These are phyloP conservation scores for Pilophorus perplexus DNA, from an alignment of 2,888 invertebrate species.

Conservation along the genomic window DNA sequence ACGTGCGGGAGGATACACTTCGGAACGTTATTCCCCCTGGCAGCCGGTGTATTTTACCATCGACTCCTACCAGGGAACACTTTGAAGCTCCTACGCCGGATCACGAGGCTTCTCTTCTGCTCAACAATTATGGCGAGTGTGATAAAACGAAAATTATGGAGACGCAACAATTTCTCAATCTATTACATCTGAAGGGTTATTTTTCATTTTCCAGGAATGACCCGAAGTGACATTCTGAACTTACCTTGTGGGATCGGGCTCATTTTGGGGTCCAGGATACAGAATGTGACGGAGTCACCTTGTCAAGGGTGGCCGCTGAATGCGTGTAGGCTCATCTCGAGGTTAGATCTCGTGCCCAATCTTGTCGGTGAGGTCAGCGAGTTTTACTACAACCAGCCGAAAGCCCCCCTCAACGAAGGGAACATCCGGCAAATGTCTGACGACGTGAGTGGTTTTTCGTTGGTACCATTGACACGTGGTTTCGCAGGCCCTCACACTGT, in stretches of 20 bases:
- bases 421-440: not conserved
- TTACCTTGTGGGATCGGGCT: slow-evolving; percentile 70
- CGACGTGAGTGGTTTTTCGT: not conserved
- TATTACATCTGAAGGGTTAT: too few species aligned
- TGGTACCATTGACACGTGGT: too few species aligned
- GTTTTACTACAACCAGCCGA: slow-evolving; percentile 32
- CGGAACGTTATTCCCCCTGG: slow-evolving; percentile 52
- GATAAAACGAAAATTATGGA: too few species aligned
- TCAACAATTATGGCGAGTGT: slow-evolving; percentile 58
- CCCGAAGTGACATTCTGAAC: slow-evolving; percentile 66
- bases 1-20: slow-evolving; percentile 19
- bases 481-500: not conserved
- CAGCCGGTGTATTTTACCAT: slow-evolving; percentile 48
- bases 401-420: not conserved
- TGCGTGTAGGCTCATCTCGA: slow-evolving; percentile 68
- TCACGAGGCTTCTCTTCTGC: slow-evolving; percentile 56
- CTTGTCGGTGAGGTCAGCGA: slow-evolving; percentile 15
- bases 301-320: slow-evolving; percentile 69
- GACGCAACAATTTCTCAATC: too few species aligned
- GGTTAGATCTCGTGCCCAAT: slow-evolving; percentile 62
- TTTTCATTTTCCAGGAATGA: slow-evolving; percentile 56
- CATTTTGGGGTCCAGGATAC: slow-evolving; percentile 66
- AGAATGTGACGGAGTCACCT: slow-evolving; percentile 67
- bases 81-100: slow-evolving; percentile 36
- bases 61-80: not conserved